These are phyloP conservation scores for Egretta garzetta DNA, from an alignment of 2,113 vertebrate genomes.

Conservation along the genomic window DNA sequence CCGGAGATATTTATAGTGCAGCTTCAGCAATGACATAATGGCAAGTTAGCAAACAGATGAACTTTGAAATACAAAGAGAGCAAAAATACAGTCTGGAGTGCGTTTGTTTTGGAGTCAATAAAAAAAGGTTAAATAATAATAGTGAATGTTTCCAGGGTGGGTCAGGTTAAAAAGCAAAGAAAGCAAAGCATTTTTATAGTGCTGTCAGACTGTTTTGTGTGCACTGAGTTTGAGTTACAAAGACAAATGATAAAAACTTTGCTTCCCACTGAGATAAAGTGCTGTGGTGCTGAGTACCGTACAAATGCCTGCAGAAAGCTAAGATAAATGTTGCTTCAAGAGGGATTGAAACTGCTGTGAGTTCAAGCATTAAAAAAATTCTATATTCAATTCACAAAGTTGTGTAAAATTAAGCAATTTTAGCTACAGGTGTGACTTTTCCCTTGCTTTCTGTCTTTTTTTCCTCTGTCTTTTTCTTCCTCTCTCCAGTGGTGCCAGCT, in stretches of 20 bases:
- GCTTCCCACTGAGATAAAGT: background rate
- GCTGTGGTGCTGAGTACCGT: background rate
- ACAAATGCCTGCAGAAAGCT: background rate
- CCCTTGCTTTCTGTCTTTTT: background rate
- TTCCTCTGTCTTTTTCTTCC: background rate
- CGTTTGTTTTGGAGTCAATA: background rate
- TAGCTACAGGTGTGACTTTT: background rate
- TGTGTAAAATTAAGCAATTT: background rate
- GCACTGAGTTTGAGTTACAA: background rate
- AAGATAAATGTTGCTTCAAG: background rate
- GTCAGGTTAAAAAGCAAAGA: background rate
- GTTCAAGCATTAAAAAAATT: background rate
- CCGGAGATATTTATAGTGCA: background rate
- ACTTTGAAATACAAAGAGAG: background rate
- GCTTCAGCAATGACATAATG: background rate
- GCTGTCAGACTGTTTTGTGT: background rate
- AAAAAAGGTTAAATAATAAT: background rate
- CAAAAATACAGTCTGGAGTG: background rate
- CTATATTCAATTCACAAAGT: background rate
- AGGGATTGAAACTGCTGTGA: background rate
- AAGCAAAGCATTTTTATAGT: background rate
- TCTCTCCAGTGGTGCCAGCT: fast-evolving
- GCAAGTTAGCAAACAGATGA: slow-evolving; percentile 2
- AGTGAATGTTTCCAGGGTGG: background rate
- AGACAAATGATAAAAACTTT: slow-evolving; percentile 23